Base-by-base conservation (phyloP, 1,140 invertebrate species). In the Laodelphax striatellus region DNA sequence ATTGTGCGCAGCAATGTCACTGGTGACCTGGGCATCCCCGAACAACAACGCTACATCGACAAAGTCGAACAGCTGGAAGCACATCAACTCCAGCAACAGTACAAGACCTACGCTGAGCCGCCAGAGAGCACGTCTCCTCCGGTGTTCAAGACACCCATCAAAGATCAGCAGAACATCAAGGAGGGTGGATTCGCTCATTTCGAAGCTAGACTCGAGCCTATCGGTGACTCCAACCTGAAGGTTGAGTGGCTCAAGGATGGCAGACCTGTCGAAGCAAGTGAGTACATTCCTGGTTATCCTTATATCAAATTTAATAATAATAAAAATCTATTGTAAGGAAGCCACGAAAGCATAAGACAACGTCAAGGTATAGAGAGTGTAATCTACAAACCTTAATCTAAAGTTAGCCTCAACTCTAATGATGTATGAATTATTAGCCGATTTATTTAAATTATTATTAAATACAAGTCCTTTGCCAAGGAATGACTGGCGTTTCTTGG, bases 211-310 rank as follows among this genome's bases (percentile, higher is more conserved):
- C 80, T 98, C 41, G 90, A 96, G 72, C 95, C 95, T 63, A 78
- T 95, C 56, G 92, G 92, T 31, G 95, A 98, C 73, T 83, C 92
- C 1, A 88, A 86, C 43, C 82, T 98, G 68, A 84, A 80, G 70
- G 91, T 98, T 10, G 93, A 97, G 77, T 98, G 95, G 95, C 82
- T 93, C 50, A 96, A 96, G 70, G 91, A 98, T 76, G 93, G 91
- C 59, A 83, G 83, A 65, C 85, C 88, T 24, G 82, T 95, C 60
- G 89, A 94, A 82, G 91, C 91, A 38, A 94, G 90, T 84, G 66
- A 72, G 74, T 73, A 38, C 17, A n/a, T 44, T 44, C 14, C n/a
- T n/a, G n/a, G n/a, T n/a, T n/a, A n/a, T n/a, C n/a, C n/a, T n/a
- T n/a, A n/a, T n/a, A n/a, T n/a, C n/a, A n/a, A n/a, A n/a, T n/a